phyloP scores from a whole-genome alignment of 2,113 vertebrate species.

The Mesitornis unicolor region DNA sequence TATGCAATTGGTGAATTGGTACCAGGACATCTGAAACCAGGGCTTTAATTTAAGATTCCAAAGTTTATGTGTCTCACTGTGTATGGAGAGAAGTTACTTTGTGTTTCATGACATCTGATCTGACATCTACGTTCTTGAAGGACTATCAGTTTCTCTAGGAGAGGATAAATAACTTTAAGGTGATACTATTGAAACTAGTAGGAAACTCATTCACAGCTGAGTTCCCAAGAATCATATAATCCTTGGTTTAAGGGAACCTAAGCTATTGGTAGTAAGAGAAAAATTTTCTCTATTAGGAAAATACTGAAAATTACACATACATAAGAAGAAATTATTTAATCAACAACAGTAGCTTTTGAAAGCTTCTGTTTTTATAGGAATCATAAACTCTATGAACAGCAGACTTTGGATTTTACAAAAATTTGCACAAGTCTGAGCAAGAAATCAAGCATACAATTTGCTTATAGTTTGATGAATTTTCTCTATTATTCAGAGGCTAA shows the following conservation, averaged over 20 bases:
- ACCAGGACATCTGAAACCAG: neutral
- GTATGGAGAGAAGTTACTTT: neutral
- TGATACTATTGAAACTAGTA: neutral
- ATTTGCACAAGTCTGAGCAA: neutral
- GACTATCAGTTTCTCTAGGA: neutral
- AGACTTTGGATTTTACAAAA: neutral
- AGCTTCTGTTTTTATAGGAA: neutral
- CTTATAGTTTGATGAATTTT: neutral
- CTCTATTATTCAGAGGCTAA: neutral
- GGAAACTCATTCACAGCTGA: neutral
- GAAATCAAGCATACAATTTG: neutral
- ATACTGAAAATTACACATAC: neutral
- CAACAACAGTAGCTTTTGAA: neutral
- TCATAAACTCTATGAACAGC: neutral
- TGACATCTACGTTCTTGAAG: neutral
- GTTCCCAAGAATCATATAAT: neutral
- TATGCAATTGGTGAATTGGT: constrained; percentile 5
- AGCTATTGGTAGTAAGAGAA: neutral
- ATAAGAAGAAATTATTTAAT: neutral
- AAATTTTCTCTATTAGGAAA: neutral
- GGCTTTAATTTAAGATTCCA: neutral
- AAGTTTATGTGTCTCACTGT: neutral
- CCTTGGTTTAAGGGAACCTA: neutral
- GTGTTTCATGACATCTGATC: neutral
- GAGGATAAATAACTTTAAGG: neutral